phyloP scores from a whole-genome alignment of 1,140 invertebrate genomes.

The Drosophila saltans region DNA sequence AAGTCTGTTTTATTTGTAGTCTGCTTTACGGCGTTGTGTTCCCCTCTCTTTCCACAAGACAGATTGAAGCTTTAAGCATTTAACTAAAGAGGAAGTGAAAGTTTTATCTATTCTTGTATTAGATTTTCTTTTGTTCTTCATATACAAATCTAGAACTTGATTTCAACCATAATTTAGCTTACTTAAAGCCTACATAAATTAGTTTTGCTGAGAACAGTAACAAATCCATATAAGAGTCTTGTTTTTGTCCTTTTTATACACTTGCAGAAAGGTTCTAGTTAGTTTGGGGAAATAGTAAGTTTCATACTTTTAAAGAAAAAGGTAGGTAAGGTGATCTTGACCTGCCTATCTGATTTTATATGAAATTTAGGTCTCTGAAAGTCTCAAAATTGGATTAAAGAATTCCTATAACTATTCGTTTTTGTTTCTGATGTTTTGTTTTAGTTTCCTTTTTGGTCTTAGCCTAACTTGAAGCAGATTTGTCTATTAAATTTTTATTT shows the following conservation, averaged over 20 bases:
- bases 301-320: no score
- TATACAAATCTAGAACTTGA: neutral
- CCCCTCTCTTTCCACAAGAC: neutral
- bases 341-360: neutral
- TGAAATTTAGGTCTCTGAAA: no score
- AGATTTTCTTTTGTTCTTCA: slow-evolving; percentile 3
- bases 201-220: slow-evolving; percentile 47
- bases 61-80: slow-evolving; percentile 17
- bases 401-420: no score
- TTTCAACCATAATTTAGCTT: slow-evolving; percentile 12
- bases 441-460: no score
- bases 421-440: no score
- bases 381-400: no score
- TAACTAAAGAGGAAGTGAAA: slow-evolving; percentile 38
- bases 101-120: neutral
- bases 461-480: no score
- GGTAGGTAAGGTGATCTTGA: neutral
- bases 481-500: no score
- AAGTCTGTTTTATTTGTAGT: slow-evolving; percentile 45
- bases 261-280: neutral
- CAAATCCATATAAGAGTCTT: slow-evolving; percentile 61
- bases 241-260: slow-evolving; percentile 28
- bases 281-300: neutral
- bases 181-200: slow-evolving; percentile 70
- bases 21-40: slow-evolving; percentile 48